Conservation (phyloP, 2,113 vertebrate species). For the Pimephales promelas region DNA sequence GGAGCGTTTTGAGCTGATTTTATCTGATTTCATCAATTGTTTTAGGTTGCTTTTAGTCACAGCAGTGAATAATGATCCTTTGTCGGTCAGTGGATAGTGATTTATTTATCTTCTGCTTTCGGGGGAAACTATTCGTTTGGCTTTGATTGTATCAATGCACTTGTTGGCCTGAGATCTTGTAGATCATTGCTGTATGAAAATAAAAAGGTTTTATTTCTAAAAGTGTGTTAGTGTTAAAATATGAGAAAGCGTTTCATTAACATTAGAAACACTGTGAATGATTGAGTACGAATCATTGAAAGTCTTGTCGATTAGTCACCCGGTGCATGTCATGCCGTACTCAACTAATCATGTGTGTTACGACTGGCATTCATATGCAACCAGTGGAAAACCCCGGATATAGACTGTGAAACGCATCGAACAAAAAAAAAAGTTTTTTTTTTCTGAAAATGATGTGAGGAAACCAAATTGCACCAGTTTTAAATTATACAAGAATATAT, state of each 20-base stretch:
- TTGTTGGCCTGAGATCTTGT: constrained; percentile 38
- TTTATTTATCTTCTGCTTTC: constrained; percentile 39
- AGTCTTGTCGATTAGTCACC: background rate
- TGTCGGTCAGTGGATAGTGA: constrained; percentile 12
- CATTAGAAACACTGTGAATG: background rate
- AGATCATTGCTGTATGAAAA: constrained; percentile 66
- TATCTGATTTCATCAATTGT: background rate
- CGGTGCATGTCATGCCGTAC: too few species aligned
- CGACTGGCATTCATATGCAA: background rate
- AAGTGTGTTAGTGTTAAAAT: constrained; percentile 28
- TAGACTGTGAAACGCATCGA: background rate
- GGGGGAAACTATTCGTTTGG: constrained; percentile 38
- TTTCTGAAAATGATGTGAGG: background rate
- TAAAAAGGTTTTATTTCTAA: constrained; percentile 73
- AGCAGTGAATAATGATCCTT: constrained; percentile 7
- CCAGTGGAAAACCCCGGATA: background rate
- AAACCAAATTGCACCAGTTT: background rate
- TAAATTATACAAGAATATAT: background rate
- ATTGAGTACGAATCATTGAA: background rate
- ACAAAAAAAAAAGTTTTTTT: background rate
- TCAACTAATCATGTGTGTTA: too few species aligned
- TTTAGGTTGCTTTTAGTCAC: constrained; percentile 12
- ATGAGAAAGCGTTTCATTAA: background rate
- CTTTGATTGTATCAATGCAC: constrained; percentile 28
- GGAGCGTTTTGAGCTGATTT: background rate